Percentiles rank a stretch among this genome's conserved stretches.
phyloP scores from a whole-genome alignment of 2,888 invertebrate species.

The Rambutsinella grinnellia region DNA sequence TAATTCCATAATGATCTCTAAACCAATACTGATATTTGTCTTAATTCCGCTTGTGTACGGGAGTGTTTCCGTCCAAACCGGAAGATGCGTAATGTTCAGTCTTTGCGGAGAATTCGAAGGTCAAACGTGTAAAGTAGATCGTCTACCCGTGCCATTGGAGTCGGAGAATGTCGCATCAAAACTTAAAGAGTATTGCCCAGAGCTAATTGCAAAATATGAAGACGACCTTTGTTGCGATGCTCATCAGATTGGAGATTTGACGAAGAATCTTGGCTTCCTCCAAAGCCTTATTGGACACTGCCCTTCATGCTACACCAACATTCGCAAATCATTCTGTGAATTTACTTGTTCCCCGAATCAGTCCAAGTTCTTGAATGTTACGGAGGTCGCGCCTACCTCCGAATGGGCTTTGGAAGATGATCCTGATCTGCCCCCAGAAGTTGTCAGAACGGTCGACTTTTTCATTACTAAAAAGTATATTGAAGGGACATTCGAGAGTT shows the following conservation, averaged over 20 bases:
- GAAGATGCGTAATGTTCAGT: slow-evolving; percentile 61
- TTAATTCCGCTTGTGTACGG: too few species aligned
- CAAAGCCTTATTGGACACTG: slow-evolving; percentile 82
- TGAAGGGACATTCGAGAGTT: slow-evolving; percentile 80
- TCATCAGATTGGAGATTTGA: slow-evolving; percentile 55
- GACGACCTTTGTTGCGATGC: slow-evolving; percentile 59
- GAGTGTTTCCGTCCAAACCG: too few species aligned
- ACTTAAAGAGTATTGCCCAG: slow-evolving; percentile 56
- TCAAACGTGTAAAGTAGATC: slow-evolving; percentile 57
- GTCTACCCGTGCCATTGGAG: slow-evolving; percentile 47
- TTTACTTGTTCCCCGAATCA: slow-evolving; percentile 86
- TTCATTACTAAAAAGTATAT: slow-evolving; percentile 73
- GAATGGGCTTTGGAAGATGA: slow-evolving; percentile 21
- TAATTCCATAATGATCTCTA: too few species aligned
- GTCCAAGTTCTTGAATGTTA: slow-evolving; percentile 72
- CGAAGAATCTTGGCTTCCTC: slow-evolving; percentile 70
- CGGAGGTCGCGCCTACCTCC: slow-evolving; percentile 44
- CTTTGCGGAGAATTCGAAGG: slow-evolving; percentile 51
- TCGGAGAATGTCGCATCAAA: slow-evolving; percentile 24
- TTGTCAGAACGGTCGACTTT: slow-evolving; percentile 47
- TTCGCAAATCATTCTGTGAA: slow-evolving; percentile 82
- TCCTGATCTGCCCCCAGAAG: slow-evolving; percentile 36
- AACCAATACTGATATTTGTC: too few species aligned
- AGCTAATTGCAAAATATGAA: slow-evolving; percentile 60
- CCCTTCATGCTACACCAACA: slow-evolving; percentile 84